phyloP scores from a whole-genome alignment of 2,888 invertebrate genomes.

The Trilocha varians region DNA sequence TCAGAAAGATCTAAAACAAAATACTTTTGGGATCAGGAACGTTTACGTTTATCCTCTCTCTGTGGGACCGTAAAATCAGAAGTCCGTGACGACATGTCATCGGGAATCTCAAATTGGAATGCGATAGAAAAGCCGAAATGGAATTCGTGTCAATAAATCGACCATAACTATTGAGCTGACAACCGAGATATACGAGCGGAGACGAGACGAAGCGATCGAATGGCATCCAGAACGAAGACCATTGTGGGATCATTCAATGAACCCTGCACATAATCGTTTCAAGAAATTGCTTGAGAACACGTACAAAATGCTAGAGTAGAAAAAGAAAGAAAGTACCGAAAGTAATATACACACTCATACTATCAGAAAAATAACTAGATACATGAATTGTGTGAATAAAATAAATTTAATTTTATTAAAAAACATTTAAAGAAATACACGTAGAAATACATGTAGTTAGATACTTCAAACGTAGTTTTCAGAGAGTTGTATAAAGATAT shows the following conservation, averaged over 20 bases:
- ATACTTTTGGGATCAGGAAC: neutral
- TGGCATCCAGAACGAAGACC: slow-evolving; percentile 6
- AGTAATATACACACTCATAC: no score
- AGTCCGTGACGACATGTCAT: neutral
- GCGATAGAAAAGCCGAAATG: slow-evolving; percentile 4
- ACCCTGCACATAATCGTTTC: no score
- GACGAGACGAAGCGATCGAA: slow-evolving; percentile 17
- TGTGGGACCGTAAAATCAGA: neutral
- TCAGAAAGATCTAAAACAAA: neutral
- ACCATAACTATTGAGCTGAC: slow-evolving; percentile 6
- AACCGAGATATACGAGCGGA: slow-evolving; percentile 15
- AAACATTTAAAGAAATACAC: no score
- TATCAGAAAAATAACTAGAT: no score
- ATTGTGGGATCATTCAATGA: slow-evolving; percentile 14
- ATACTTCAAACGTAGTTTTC: no score
- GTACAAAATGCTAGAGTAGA: slow-evolving; percentile 21
- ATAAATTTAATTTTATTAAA: no score
- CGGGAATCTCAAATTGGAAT: slow-evolving; percentile 1
- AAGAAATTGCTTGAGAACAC: slow-evolving; percentile 2
- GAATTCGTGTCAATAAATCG: slow-evolving; percentile 7
- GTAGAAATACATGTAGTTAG: no score
- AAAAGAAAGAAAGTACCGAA: no score
- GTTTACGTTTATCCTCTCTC: neutral
- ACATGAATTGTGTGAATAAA: no score
- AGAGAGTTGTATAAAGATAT: no score